phyloP scores from a whole-genome alignment of 2,797 vertebrate genomes.

The Acomys russatus region DNA sequence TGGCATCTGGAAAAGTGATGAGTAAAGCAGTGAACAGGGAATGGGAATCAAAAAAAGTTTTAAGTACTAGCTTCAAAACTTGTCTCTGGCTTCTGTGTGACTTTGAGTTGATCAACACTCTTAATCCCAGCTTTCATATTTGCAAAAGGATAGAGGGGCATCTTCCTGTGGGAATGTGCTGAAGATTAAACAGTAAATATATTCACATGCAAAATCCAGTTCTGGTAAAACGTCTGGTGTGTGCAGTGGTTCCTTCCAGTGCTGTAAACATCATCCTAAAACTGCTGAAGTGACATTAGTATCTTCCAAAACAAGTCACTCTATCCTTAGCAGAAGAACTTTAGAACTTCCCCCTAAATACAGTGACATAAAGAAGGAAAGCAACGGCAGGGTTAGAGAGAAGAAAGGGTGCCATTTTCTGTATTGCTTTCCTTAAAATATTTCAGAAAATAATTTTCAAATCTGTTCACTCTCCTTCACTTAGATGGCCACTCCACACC shows the following conservation, averaged over 20 bases:
- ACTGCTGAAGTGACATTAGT: neutral
- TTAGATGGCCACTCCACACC: neutral
- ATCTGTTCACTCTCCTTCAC: neutral
- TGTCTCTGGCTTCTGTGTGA: neutral
- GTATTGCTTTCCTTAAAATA: neutral
- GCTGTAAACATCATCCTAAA: neutral
- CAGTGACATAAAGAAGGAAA: neutral
- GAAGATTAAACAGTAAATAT: neutral
- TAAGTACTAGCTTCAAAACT: neutral
- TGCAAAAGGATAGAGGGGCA: neutral
- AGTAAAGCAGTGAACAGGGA: neutral
- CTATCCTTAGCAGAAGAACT: neutral
- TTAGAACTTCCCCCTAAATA: neutral
- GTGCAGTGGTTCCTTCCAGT: slow-evolving; percentile 6
- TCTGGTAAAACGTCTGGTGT: neutral
- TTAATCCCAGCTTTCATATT: slow-evolving; percentile 7
- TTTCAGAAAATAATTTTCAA: neutral
- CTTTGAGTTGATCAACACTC: neutral
- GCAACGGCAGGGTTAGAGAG: too few relatives aligned
- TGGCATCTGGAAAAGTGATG: neutral
- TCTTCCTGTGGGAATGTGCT: neutral
- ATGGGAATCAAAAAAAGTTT: neutral
- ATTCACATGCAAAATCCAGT: neutral
- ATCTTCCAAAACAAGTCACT: slow-evolving; percentile 3
- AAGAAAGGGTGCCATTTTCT: neutral